Base-by-base conservation (phyloP, 2,797 vertebrate genomes). In the Percopsis omiscomaycus region DNA sequence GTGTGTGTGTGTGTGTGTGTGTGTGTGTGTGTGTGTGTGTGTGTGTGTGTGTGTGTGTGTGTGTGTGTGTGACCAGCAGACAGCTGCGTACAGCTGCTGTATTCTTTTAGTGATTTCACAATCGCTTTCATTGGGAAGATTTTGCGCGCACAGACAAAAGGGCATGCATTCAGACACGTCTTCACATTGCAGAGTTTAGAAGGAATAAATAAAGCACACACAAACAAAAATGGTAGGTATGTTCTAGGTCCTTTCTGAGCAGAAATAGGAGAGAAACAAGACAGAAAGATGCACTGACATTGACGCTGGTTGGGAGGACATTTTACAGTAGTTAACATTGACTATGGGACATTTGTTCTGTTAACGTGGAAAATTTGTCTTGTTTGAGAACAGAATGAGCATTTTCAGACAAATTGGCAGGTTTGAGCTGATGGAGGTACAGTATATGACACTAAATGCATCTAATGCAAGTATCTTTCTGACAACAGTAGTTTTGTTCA, bases 11-110 rank as follows among this genome's bases (percentile, higher is more conserved):
- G n/a, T n/a, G n/a, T n/a, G n/a, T n/a, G n/a, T n/a, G n/a, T n/a
- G n/a, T n/a, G n/a, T n/a, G n/a, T n/a, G n/a, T n/a, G n/a, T n/a
- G n/a, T n/a, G n/a, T n/a, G n/a, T n/a, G n/a, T n/a, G n/a, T n/a
- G n/a, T n/a, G n/a, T n/a, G n/a, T n/a, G n/a, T n/a, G n/a, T n/a
- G n/a, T 53, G 10, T 22, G 27, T 56, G 63, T 65, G 51, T 42
- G 47, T 61, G 48, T 61, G 59, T 61, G 5, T 51, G 46, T 32
- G 37, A 60, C 54, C 63, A 57, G 69, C 49, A 62, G 64, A 79
- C 75, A 78, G 84, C 81, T 83, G 82, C 75, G 77, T 76, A 69
- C 81, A 87, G 49, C 67, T 69, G 86, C 79, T 87, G 83, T 75
- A 72, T 65, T 64, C 55, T 49, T 12, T 0, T 4, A 16, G 46